Base-by-base conservation (phyloP, 1,140 invertebrate species). In the Drosophila orosa region DNA sequence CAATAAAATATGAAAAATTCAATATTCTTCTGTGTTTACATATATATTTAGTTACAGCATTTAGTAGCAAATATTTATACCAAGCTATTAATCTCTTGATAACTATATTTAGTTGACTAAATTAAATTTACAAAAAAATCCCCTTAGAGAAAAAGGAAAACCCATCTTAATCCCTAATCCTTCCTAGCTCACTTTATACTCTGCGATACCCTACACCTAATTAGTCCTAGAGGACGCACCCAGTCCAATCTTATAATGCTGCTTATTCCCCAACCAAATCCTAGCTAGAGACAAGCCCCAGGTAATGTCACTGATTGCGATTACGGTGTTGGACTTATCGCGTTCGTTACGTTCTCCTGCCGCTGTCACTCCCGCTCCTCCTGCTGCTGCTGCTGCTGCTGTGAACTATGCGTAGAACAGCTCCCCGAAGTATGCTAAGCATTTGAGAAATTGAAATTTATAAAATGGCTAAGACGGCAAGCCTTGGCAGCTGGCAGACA, bases 361-460 rank as follows among this genome's bases (percentile, higher is more conserved):
- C 7, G 17, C 35, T 22, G 39, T n/a, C n/a, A n/a, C n/a, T 8
- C n/a, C 6, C 9, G n/a, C 47, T 29, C 9, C 47, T 54, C 47
- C 42, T 31, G 48, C 27, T 25, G 3, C 24, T 25, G 24, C 5
- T 7, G 12, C 37, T 40, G 22, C 44, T 48, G 57, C 25, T 27
- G 67, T 54, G 45, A 75, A 75, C 52, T 75, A 73, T 73, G 67
- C 67, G 37, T 12, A 59, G 31, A 9, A 44, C 40, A 63, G 25
- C 62, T 72, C 82, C 78, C 82, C 25, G 42, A 59, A 83, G 84
- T 80, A 89, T 89, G 84, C 84, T 84, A 84, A 84, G 42, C 80
- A 84, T 89, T 89, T 80, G 54, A 84, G 80, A 89, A 89, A 89
- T 89, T 89, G 84, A 89, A 89, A 89, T 89, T 89, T 89, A 89